A percentile compares a stretch with the other conserved stretches of the same genome.
Conservation (phyloP, 2,888 invertebrate species). For the Heliconius aoede region DNA sequence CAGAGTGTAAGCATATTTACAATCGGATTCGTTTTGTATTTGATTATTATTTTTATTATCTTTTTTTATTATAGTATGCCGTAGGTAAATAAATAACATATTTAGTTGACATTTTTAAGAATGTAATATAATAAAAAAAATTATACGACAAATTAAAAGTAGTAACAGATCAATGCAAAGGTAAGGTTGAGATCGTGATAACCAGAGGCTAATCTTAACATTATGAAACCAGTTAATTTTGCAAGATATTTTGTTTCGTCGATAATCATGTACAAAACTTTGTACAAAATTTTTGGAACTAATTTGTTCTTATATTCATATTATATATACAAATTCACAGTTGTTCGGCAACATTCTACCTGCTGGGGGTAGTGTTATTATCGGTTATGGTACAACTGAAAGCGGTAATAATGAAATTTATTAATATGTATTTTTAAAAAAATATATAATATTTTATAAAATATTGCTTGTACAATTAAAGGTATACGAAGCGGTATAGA, state of each 20-base stretch:
- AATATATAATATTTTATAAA: constrained; percentile 28
- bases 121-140: neutral
- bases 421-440: neutral
- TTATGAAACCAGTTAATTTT: constrained; percentile 49
- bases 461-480: constrained; percentile 51
- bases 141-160: no score
- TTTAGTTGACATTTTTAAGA: neutral
- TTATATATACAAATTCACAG: constrained; percentile 69
- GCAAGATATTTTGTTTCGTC: constrained; percentile 1
- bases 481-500: constrained; percentile 86
- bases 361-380: constrained; percentile 85
- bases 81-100: neutral
- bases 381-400: constrained; percentile 88
- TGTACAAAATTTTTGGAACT: neutral
- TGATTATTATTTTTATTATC: neutral
- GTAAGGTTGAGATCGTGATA: constrained; percentile 52
- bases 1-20: constrained; percentile 60
- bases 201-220: constrained; percentile 57
- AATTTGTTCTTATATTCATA: constrained; percentile 33
- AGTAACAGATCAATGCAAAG: constrained; percentile 48
- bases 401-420: constrained; percentile 75
- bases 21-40: neutral
- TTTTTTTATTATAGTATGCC: neutral
- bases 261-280: neutral
- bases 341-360: constrained; percentile 81